Base-by-base conservation (phyloP, 2,113 vertebrate genomes). In the Calidris pugnax region DNA sequence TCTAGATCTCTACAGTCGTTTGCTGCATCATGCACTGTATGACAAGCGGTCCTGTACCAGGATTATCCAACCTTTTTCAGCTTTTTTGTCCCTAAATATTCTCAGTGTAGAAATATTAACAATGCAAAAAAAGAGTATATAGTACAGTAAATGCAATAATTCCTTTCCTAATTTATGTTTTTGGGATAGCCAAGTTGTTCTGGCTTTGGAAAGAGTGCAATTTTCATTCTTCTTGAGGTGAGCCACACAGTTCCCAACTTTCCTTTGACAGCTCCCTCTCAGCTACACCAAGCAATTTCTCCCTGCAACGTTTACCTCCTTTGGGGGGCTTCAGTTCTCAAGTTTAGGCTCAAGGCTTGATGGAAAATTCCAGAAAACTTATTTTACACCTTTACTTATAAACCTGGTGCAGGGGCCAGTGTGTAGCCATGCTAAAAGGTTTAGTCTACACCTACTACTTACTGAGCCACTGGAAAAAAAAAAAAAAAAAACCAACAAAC, bases 401-500 rank as follows among this genome's bases (percentile, higher is more conserved):
- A 89, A 37, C 6, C 23, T 62, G 37, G 12, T 69, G 30, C 35
- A 66, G 27, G 37, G 11, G 12, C 51, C 4, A 7, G 16, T 53
- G 33, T 66, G 41, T 33, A 85, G 60, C 76, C 67, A 60, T 15
- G 22, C 15, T 73, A 24, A 86, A 87, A 71, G 14, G 6, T n/a
- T 80, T 64, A 80, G 23, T 64, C 23, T 77, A 51, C 14, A 56
- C 6, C 45, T 73, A 48, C 50, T 74, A 7, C 20, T 77, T 53
- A 79, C 21, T 33, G 32, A 89, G 50, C 24, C 60, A 67, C 24
- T 14, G 74, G 32, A 45, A 33, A 9, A 50, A 71, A 26, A 27
- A n/a, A 68, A n/a, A n/a, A n/a, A n/a, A 0, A 10, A 39, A 12
- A 10, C 32, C 59, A n/a, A 0, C 13, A 47, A 56, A 43, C 24